Conservation (phyloP, 2,797 vertebrate species). For the Nothura maculosa region DNA sequence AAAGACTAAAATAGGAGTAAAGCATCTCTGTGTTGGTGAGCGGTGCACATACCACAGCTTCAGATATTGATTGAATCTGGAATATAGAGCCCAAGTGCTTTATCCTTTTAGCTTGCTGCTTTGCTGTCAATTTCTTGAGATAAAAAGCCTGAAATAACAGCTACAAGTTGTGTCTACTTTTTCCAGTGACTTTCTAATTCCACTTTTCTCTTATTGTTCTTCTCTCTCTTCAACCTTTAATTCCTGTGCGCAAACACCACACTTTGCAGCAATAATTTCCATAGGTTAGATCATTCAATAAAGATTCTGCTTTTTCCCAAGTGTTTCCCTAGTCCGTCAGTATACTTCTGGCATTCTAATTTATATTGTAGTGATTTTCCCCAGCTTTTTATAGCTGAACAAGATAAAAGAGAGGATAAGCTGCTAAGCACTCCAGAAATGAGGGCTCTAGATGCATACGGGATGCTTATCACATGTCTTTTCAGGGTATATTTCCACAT, state of each 20-base stretch:
- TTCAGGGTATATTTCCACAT: not conserved
- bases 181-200: not conserved
- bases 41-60: not conserved
- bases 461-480: rapidly evolving
- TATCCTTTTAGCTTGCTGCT: not conserved
- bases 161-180: not conserved
- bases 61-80: not conserved
- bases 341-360: not conserved
- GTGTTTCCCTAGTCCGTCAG: not conserved
- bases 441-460: not conserved
- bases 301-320: not conserved
- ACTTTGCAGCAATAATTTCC: not conserved
- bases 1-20: not conserved
- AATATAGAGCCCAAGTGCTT: not conserved
- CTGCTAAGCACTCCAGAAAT: not conserved
- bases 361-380: not conserved
- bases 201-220: not conserved
- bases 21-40: not conserved
- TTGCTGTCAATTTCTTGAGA: not conserved
- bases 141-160: not conserved
- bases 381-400: not conserved
- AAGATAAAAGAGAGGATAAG: not conserved
- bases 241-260: not conserved
- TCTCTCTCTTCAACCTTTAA: not conserved
- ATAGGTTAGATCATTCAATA: not conserved